Conservation (phyloP, 2,888 invertebrate genomes). For the Thecocarcelia acutangulata region DNA sequence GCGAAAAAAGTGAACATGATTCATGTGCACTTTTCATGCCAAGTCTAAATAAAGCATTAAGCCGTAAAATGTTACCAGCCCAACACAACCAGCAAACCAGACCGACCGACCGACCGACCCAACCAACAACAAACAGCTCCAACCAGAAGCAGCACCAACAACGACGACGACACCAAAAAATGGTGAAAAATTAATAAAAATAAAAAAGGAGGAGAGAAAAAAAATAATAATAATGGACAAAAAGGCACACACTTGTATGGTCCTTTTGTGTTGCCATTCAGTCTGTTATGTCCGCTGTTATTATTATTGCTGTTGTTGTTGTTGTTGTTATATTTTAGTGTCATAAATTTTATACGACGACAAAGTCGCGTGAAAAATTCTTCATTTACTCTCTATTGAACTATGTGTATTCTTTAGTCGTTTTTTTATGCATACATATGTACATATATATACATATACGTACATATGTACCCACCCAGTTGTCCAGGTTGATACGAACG, state of each 20-base stretch:
- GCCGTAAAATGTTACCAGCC: constrained; percentile 60
- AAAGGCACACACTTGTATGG: constrained; percentile 59
- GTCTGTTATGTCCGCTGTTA: constrained; percentile 57
- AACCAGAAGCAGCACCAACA: constrained; percentile 6
- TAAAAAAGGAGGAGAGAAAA: too few relatives aligned
- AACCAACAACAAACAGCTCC: constrained; percentile 12
- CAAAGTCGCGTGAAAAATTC: constrained; percentile 68
- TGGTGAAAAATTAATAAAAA: constrained; percentile 67
- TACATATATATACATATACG: too few relatives aligned
- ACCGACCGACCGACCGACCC: constrained; percentile 15
- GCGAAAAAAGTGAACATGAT: constrained; percentile 55
- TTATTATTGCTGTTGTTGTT: constrained; percentile 49
- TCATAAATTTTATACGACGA: constrained; percentile 67
- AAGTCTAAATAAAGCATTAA: constrained; percentile 69
- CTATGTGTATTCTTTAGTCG: constrained; percentile 44
- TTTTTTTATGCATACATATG: too few relatives aligned
- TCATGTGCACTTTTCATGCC: constrained; percentile 67
- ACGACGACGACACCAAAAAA: constrained; percentile 18
- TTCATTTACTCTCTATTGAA: constrained; percentile 66
- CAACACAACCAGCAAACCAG: constrained; percentile 18
- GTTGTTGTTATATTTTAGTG: constrained; percentile 40
- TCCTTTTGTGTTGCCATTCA: constrained; percentile 64
- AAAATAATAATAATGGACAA: constrained; percentile 19
- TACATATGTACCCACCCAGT: too few relatives aligned
- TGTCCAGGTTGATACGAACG: too few relatives aligned